phyloP scores from a whole-genome alignment of 2,888 invertebrate genomes.

The Mantis religiosa region DNA sequence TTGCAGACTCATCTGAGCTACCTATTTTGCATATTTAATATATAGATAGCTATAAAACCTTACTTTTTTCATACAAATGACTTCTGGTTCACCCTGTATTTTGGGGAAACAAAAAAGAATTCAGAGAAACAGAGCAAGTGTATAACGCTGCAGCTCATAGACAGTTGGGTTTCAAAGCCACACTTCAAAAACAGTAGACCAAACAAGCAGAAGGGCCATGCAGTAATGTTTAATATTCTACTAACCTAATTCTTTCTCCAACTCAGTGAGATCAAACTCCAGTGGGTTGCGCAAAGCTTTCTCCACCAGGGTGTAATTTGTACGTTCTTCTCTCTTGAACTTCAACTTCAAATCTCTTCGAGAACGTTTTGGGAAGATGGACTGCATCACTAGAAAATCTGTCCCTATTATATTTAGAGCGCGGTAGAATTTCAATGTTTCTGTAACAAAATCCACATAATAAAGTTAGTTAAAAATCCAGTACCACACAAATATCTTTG shows the following conservation, averaged over 20 bases:
- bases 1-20: too few relatives aligned
- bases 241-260: slow-evolving; percentile 55
- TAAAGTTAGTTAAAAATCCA: neutral
- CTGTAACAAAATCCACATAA: slow-evolving; percentile 42
- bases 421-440: slow-evolving; percentile 87
- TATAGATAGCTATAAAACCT: too few relatives aligned
- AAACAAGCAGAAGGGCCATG: too few relatives aligned
- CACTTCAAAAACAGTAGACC: too few relatives aligned
- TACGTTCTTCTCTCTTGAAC: slow-evolving; percentile 86
- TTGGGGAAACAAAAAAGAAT: too few relatives aligned
- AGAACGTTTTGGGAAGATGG: slow-evolving; percentile 73
- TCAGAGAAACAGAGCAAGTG: too few relatives aligned
- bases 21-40: too few relatives aligned
- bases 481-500: neutral
- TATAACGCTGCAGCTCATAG: too few relatives aligned
- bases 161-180: too few relatives aligned
- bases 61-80: too few relatives aligned
- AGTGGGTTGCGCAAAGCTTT: slow-evolving; percentile 68
- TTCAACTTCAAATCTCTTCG: slow-evolving; percentile 84
- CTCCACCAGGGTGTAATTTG: slow-evolving; percentile 68
- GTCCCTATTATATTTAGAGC: slow-evolving; percentile 87
- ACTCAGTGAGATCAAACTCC: slow-evolving; percentile 61
- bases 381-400: slow-evolving; percentile 86
- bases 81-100: too few relatives aligned
- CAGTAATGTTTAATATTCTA: neutral